These are phyloP conservation scores for Gorsachius goisagi DNA, from an alignment of 2,113 vertebrate species.

Conservation along the genomic window DNA sequence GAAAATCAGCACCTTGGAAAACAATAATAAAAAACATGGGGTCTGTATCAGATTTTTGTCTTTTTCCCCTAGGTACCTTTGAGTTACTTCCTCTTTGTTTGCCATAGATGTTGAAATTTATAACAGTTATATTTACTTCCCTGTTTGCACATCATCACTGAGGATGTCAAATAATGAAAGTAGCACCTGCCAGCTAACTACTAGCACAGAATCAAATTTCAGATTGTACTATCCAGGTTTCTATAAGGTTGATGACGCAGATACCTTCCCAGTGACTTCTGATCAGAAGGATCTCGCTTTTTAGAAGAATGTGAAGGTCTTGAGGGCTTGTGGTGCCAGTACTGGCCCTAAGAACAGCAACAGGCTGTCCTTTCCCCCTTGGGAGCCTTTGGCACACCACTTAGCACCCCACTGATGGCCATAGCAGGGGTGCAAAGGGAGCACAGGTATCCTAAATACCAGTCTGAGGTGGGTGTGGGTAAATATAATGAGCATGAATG, in stretches of 20 bases:
- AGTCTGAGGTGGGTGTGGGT: neutral
- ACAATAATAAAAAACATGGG: neutral
- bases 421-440: neutral
- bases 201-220: neutral
- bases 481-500: neutral
- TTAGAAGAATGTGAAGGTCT: neutral
- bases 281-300: neutral
- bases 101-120: neutral
- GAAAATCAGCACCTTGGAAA: neutral
- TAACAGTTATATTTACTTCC: neutral
- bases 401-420: neutral
- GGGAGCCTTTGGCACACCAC: neutral
- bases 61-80: neutral
- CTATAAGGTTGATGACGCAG: neutral
- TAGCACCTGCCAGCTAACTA: neutral
- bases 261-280: neutral
- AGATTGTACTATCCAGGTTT: neutral
- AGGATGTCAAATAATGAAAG: neutral
- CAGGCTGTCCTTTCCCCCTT: neutral
- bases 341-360: neutral
- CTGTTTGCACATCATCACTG: neutral
- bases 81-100: neutral
- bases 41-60: neutral
- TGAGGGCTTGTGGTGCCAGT: neutral
- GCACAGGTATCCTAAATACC: neutral